phyloP scores from a whole-genome alignment of 2,113 vertebrate species.

The Hypomesus transpacificus region DNA sequence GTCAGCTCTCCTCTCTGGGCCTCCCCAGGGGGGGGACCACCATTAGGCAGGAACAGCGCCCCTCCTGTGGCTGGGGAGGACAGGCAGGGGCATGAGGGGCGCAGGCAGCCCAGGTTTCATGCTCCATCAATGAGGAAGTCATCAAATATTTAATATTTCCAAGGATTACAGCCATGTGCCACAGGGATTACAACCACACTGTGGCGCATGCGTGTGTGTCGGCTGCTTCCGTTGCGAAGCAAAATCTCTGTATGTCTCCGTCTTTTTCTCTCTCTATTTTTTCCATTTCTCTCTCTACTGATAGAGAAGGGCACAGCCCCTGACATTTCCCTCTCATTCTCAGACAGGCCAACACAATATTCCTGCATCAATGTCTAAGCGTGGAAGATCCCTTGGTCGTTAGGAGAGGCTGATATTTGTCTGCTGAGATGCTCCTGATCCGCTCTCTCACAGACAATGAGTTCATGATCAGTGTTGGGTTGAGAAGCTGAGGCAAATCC shows the following conservation, averaged over 20 bases:
- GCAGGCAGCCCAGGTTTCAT: constrained; percentile 55
- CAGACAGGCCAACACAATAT: background rate
- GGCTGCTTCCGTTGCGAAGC: background rate
- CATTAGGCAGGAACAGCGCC: constrained; percentile 38
- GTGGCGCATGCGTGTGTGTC: constrained; percentile 16
- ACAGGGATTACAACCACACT: constrained; percentile 48
- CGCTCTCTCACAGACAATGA: constrained; percentile 4
- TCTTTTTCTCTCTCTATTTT: no score
- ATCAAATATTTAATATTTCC: constrained; percentile 66
- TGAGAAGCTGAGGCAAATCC: constrained; percentile 4
- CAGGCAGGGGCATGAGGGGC: constrained; percentile 34
- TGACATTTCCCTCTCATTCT: background rate
- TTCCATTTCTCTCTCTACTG: no score
- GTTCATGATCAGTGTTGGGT: constrained; percentile 2
- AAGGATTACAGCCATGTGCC: constrained; percentile 54
- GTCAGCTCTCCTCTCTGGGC: no score
- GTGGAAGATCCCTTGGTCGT: background rate
- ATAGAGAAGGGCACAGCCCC: background rate
- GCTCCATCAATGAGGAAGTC: constrained; percentile 62
- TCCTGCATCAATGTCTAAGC: background rate
- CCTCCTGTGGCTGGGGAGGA: constrained; percentile 30
- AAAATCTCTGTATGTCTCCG: no score
- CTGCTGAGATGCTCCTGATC: background rate
- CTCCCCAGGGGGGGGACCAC: constrained; percentile 22
- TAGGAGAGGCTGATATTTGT: background rate